Conservation (phyloP, 2,888 invertebrate species). For the Cecidostiba fungosa region DNA sequence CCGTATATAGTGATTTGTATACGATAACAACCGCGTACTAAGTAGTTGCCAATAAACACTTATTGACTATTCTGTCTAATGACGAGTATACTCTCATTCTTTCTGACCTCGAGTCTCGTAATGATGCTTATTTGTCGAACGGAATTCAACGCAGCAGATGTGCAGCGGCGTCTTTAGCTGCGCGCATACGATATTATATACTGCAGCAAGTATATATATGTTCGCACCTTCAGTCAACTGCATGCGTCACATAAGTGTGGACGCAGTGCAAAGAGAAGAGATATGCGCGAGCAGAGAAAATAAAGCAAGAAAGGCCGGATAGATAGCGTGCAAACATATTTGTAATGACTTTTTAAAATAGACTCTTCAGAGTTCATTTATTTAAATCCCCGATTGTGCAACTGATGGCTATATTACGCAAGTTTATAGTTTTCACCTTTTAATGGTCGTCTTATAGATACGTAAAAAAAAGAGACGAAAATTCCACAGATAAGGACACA, state of each 20-base stretch:
- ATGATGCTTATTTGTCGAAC: slow-evolving; percentile 2
- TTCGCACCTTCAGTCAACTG: not conserved
- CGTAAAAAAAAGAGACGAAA: not conserved
- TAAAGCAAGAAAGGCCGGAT: not conserved
- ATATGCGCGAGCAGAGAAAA: not conserved
- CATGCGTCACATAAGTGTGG: not conserved
- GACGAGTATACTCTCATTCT: not conserved
- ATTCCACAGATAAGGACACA: not conserved
- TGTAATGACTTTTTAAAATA: slow-evolving; percentile 28
- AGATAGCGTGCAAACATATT: not conserved
- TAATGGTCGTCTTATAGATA: too few species aligned
- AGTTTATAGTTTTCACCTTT: too few species aligned
- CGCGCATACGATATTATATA: not conserved
- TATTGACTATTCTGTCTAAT: not conserved
- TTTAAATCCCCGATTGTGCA: slow-evolving; percentile 3
- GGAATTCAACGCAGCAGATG: not conserved
- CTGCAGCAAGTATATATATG: not conserved
- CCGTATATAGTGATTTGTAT: too few species aligned
- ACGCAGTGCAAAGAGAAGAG: slow-evolving; percentile 30
- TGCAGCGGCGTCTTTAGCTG: not conserved
- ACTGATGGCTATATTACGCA: not conserved
- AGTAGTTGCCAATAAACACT: not conserved
- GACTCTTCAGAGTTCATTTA: not conserved
- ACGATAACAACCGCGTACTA: not conserved
- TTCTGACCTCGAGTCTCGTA: slow-evolving; percentile 19